Percentiles rank a stretch among this genome's conserved stretches.
Evolutionary conservation across 2,888 invertebrate species (phyloP).

Genomic region (Hydrotaea cyrtoneurina): DNA sequence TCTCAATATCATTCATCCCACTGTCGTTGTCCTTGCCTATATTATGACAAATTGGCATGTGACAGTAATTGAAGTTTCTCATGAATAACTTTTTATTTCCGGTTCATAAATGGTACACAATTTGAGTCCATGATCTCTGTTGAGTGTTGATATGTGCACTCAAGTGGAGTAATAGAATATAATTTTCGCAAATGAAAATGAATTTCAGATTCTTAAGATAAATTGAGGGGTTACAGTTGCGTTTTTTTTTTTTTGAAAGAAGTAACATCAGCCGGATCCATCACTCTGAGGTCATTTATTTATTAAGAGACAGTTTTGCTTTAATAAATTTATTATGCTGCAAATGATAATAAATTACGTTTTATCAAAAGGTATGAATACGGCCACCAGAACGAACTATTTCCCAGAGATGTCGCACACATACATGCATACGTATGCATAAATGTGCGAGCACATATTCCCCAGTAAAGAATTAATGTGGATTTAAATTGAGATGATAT

Average conservation of each 20-base stretch:
- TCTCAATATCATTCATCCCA: slow-evolving; percentile 31
- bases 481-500: slow-evolving; percentile 57
- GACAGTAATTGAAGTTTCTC: not conserved
- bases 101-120: slow-evolving; percentile 61
- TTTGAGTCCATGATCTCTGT: not conserved
- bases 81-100: slow-evolving; percentile 60
- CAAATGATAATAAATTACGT: slow-evolving; percentile 64
- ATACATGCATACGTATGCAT: not conserved
- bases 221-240: slow-evolving; percentile 58
- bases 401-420: not conserved
- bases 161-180: not conserved
- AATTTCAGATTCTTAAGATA: slow-evolving; percentile 61
- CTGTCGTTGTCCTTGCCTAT: slow-evolving; percentile 22
- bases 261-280: slow-evolving; percentile 25
- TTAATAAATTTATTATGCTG: slow-evolving; percentile 58
- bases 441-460: not conserved
- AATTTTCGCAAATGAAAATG: slow-evolving; percentile 56
- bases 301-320: slow-evolving; percentile 46
- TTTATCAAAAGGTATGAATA: slow-evolving; percentile 29
- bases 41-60: slow-evolving; percentile 60
- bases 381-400: slow-evolving; percentile 5
- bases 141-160: not conserved
- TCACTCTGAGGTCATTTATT: slow-evolving; percentile 55
- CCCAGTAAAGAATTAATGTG: slow-evolving; percentile 48
- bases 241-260: too few species aligned